Percentiles rank a stretch among this genome's conserved stretches.
Evolutionary conservation across 2,113 vertebrate genomes (phyloP).

Genomic region (Alectura lathami): DNA sequence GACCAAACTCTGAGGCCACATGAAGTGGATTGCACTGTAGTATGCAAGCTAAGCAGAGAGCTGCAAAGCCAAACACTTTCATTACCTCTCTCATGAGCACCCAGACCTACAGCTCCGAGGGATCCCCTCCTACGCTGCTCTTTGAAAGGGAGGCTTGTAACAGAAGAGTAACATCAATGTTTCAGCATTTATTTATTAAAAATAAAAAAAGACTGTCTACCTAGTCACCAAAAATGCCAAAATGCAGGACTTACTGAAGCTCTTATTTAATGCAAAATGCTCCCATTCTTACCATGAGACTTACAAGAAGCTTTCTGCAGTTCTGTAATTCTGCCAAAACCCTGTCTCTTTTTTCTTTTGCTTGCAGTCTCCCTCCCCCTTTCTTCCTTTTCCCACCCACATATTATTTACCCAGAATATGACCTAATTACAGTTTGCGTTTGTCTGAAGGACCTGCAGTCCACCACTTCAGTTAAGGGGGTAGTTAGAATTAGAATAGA

Average conservation of each 20-base stretch:
- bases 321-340: constrained; percentile 28
- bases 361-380: background rate
- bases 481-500: background rate
- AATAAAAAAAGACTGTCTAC: background rate
- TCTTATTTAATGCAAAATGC: background rate
- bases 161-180: background rate
- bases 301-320: constrained; percentile 11
- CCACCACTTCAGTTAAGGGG: background rate
- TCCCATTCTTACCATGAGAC: constrained; percentile 6
- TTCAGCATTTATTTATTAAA: background rate
- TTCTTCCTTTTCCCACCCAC: constrained; percentile 51
- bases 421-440: constrained; percentile 25
- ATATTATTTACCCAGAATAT: constrained; percentile 32
- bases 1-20: background rate
- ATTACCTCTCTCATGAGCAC: background rate
- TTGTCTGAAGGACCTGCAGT: constrained; percentile 41
- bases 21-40: background rate
- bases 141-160: background rate
- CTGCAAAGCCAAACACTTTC: background rate
- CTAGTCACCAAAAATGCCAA: background rate
- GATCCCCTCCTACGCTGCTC: background rate
- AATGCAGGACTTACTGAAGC: background rate
- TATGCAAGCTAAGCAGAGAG: background rate
- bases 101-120: background rate
- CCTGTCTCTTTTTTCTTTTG: background rate